A percentile compares a stretch with the other conserved stretches of the same genome.
phyloP scores from a whole-genome alignment of 2,888 invertebrate species.

The Lithodes maja region DNA sequence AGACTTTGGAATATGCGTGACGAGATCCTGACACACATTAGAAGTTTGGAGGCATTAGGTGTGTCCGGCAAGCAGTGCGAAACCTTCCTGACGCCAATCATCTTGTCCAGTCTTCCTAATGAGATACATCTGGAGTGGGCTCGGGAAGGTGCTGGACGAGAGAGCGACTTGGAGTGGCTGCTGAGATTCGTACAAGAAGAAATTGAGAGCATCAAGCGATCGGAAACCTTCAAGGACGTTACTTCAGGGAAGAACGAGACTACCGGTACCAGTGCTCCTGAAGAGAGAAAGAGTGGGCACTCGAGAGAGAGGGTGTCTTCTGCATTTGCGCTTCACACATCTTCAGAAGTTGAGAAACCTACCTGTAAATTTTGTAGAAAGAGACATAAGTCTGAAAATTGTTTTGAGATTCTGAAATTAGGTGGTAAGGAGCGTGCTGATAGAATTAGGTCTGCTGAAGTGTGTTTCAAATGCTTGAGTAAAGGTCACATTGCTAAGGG shows the following conservation, averaged over 20 bases:
- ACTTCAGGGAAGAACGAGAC: neutral
- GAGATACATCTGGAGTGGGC: slow-evolving; percentile 3
- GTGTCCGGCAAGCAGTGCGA: neutral
- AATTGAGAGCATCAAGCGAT: slow-evolving; percentile 26
- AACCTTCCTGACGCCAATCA: neutral
- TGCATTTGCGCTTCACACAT: slow-evolving; percentile 31
- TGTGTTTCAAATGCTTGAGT: slow-evolving; percentile 26
- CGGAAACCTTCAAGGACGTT: slow-evolving; percentile 32
- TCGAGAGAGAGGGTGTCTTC: slow-evolving; percentile 8
- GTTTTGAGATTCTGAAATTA: slow-evolving; percentile 10
- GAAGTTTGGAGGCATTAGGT: slow-evolving; percentile 19
- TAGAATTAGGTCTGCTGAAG: neutral
- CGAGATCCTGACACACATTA: neutral
- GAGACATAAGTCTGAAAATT: slow-evolving; percentile 19
- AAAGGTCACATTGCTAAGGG: neutral
- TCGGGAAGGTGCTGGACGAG: slow-evolving; percentile 8
- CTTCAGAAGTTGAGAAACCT: slow-evolving; percentile 10
- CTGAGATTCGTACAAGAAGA: slow-evolving; percentile 13
- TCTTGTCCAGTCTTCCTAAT: neutral
- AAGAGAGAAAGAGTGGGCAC: slow-evolving; percentile 16
- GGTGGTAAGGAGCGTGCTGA: neutral
- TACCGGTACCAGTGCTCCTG: neutral
- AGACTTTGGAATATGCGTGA: neutral
- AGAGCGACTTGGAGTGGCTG: slow-evolving; percentile 38
- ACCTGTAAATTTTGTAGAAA: slow-evolving; percentile 32